Evolutionary conservation across 2,113 vertebrate species (phyloP), one percentile per base, ranked within the genome.

Genomic region (Sprattus sprattus): DNA sequence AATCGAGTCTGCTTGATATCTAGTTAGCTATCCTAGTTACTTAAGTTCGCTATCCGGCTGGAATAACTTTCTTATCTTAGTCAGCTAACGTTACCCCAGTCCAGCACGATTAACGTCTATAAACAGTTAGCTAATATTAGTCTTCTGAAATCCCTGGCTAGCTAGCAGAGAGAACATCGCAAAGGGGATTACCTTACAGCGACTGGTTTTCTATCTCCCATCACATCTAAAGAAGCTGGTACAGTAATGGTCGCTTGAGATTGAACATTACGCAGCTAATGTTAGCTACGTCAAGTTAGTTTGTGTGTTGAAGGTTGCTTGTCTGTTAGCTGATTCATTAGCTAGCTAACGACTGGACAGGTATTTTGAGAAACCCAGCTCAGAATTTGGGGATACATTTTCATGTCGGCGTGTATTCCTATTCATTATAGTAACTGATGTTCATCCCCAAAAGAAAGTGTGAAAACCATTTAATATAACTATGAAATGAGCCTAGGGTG

Each of bases 291-390:
- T 28, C 71, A 15, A 78, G 71, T 10, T 60, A 60, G 54, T 71
- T 71, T 71, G 25, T 75, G 67, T 75, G 2, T 39, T 75, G 71
- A 78, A 45, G 82, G 52, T 83, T 64, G 82, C 39, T 60, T 6
- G 16, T 60, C 54, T 22, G 57, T 16, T 3, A 84, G 83, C 83
- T 84, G 81, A 90, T 88, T 87, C 88, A 83, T 22, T 84, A 85
- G 84, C 86, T 49, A 49, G 10, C 92, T 93, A 92, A 89, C 45
- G 25, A 60, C 81, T 90, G 88, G 88, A 64, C 89, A 83, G 90
- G 82, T 89, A 88, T 83, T 86, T 88, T 20, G 87, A 89, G 87
- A 89, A 39, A 44, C 44, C 49, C 4, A 45, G 28, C 18, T 49
- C 6, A 4, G 44, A 25, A 82, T n/a, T 13, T 13, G 1, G 71